Conservation (phyloP, 2,797 vertebrate species). For the Podargus strigoides region DNA sequence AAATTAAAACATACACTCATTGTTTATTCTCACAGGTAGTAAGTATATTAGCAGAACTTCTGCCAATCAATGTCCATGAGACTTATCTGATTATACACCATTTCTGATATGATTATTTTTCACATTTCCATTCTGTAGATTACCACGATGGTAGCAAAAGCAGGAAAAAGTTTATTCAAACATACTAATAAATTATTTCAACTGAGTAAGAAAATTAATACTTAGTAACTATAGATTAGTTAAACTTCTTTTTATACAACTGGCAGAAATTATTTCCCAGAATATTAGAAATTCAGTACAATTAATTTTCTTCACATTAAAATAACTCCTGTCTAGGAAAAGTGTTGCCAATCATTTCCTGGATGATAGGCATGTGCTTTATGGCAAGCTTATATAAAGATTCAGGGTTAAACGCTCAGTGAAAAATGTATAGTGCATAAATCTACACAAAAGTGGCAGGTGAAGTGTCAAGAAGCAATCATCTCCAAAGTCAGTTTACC, state of each 20-base stretch:
- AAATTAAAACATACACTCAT: slow-evolving; percentile 51
- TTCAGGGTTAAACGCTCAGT: slow-evolving; percentile 62
- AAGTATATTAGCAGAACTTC: background rate
- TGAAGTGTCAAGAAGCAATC: slow-evolving; percentile 55
- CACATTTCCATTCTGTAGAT: background rate
- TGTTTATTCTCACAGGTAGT: slow-evolving; percentile 48
- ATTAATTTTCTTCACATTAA: slow-evolving; percentile 31
- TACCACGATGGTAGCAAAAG: background rate
- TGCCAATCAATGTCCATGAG: slow-evolving; percentile 22
- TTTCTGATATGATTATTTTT: background rate
- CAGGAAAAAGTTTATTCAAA: background rate
- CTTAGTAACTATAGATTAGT: background rate
- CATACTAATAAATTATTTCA: slow-evolving; percentile 5
- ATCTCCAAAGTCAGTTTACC: slow-evolving; percentile 47
- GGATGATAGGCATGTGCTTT: slow-evolving; percentile 45
- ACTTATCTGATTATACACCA: background rate
- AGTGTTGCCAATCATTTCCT: slow-evolving; percentile 34
- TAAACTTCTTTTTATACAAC: background rate
- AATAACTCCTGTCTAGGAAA: slow-evolving; percentile 14
- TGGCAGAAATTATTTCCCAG: slow-evolving; percentile 17
- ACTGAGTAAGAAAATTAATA: slow-evolving; percentile 18
- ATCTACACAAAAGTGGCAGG: slow-evolving; percentile 31
- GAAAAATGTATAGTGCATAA: slow-evolving; percentile 62
- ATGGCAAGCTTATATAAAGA: slow-evolving; percentile 32
- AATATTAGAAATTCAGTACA: background rate